A percentile compares a stretch with the other conserved stretches of the same genome.
Conservation (phyloP, 2,888 invertebrate species). For the Metellina segmentata region DNA sequence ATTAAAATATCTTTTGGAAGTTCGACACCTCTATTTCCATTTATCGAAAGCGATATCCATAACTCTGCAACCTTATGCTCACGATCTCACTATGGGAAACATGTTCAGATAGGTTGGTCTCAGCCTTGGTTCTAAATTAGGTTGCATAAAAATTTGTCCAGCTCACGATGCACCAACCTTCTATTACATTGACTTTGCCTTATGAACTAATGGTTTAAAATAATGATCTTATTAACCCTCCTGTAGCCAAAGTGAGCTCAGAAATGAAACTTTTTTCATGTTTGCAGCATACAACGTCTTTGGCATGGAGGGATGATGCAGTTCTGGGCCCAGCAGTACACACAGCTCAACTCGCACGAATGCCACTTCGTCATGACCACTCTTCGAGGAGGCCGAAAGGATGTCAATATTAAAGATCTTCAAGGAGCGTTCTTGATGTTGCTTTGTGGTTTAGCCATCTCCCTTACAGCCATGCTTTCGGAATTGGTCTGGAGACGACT, state of each 20-base stretch:
- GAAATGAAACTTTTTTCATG: not conserved
- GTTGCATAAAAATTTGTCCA: too few relatives aligned
- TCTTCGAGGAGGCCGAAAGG: slow-evolving; percentile 61
- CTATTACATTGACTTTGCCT: too few relatives aligned
- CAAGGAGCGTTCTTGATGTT: slow-evolving; percentile 69
- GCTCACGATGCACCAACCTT: too few relatives aligned
- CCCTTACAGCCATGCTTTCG: not conserved
- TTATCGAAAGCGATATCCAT: too few relatives aligned
- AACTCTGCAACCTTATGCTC: too few relatives aligned
- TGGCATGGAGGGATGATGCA: slow-evolving; percentile 74
- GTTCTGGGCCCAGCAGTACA: slow-evolving; percentile 59
- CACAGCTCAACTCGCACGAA: slow-evolving; percentile 55
- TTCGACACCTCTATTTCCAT: too few relatives aligned
- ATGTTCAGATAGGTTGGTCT: too few relatives aligned
- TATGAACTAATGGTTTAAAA: too few relatives aligned
- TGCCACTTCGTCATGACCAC: slow-evolving; percentile 58
- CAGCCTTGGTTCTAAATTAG: too few relatives aligned
- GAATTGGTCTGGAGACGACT: slow-evolving; percentile 16
- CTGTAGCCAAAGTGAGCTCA: not conserved
- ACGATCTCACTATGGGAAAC: too few relatives aligned
- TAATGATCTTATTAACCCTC: not conserved
- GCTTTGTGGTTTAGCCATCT: slow-evolving; percentile 25
- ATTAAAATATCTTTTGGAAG: too few relatives aligned
- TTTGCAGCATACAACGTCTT: slow-evolving; percentile 57
- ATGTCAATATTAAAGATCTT: slow-evolving; percentile 64